A percentile compares a stretch with the other conserved stretches of the same genome.
Conservation (phyloP, 2,888 invertebrate genomes). For the Eupithecia subfuscata region DNA sequence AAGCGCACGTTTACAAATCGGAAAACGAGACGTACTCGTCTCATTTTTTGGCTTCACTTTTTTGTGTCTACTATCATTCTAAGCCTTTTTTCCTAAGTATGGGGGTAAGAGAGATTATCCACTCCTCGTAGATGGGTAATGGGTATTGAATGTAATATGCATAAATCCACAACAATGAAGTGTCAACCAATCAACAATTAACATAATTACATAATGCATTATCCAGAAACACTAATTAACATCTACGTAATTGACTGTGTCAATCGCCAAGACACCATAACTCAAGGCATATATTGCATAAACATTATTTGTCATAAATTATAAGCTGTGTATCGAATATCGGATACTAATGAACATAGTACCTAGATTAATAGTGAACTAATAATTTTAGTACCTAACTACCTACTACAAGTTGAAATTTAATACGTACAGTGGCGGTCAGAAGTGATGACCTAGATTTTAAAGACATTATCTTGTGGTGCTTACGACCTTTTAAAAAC, state of each 20-base stretch:
- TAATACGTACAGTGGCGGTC: neutral
- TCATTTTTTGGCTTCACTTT: no score
- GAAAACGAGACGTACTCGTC: no score
- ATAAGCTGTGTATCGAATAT: conserved; percentile 19
- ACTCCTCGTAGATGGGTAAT: neutral
- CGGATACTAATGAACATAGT: conserved; percentile 21
- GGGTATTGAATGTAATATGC: neutral
- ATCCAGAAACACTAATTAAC: conserved; percentile 27
- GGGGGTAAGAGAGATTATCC: neutral
- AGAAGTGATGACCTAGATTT: no score
- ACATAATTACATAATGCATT: conserved; percentile 15
- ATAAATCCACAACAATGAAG: conserved; percentile 1
- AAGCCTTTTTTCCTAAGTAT: neutral
- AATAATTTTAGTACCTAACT: no score
- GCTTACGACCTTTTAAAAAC: no score
- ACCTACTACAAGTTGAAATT: neutral
- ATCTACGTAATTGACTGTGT: conserved; percentile 30
- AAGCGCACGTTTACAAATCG: no score
- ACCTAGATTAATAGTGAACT: neutral
- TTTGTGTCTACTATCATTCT: no score
- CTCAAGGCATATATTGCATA: conserved; percentile 16
- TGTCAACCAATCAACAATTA: conserved; percentile 14
- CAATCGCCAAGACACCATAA: conserved; percentile 26
- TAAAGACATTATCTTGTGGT: no score
- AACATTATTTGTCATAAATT: conserved; percentile 26